Evolutionary conservation across 2,113 vertebrate species (phyloP), one percentile per base, ranked within the genome.

Genomic region (Pelecanus crispus): DNA sequence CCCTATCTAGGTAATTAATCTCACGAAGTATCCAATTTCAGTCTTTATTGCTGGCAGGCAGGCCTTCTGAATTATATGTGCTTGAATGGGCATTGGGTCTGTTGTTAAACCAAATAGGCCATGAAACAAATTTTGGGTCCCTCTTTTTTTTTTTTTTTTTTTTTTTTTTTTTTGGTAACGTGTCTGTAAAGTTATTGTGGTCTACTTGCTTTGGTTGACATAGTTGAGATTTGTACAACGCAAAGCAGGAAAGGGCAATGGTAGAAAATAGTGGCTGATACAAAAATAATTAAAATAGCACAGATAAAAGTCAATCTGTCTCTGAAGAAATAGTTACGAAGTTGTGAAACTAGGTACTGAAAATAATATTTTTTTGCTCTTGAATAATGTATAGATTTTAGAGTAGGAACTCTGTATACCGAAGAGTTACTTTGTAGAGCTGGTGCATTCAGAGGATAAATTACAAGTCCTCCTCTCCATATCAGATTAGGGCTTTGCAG

Each of bases 1-100:
- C 98, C 97, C 98, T 99, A 99, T 99, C 99, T 99, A 98, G 98
- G 99, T 99, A 99, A 99, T 99, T 99, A 99, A 99, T 99, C 99
- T 99, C 98, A 97, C 97, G 95, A 98, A 99, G 99, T 99, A 99
- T 99, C 99, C 99, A 99, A 99, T 99, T 99, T 99, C 99, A 96
- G 98, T 96, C 99, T 99, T 99, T 99, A 99, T 99, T 99, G 98
- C 98, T 98, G 98, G 98, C 98, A 99, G 98, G 98, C 98, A 98
- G 98, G 98, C 98, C 99, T 98, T 98, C 97, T 97, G 99, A 99
- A 99, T 98, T 98, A 98, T 98, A 98, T 98, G 98, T 98, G 99
- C 98, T 98, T 99, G 98, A 99, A 97, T 98, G 98, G 98, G 91
- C 97, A 98, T 98, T 96, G 94, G 97, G 95, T 97, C 98, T 98